These are phyloP conservation scores for Cotesia glomerata DNA, from an alignment of 1,140 invertebrate species.

Conservation along the genomic window DNA sequence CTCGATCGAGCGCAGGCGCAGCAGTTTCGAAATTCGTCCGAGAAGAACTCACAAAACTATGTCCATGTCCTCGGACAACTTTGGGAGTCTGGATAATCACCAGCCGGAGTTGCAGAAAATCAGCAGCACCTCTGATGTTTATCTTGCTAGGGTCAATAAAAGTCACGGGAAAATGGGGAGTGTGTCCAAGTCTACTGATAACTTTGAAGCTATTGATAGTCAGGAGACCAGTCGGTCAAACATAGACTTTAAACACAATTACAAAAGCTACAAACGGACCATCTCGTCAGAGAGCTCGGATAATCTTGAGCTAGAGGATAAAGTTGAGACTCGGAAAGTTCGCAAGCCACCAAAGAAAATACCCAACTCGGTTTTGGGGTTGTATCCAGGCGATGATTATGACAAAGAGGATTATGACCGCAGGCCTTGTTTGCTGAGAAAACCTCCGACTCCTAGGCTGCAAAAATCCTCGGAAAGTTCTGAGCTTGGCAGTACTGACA, in stretches of 20 bases:
- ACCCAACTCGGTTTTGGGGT: slow-evolving; percentile 46
- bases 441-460: slow-evolving; percentile 38
- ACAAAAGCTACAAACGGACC: slow-evolving; percentile 28
- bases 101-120: slow-evolving; percentile 45
- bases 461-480: slow-evolving; percentile 61
- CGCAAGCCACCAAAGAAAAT: slow-evolving; percentile 47
- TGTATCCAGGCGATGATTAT: slow-evolving; percentile 28
- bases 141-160: slow-evolving; percentile 42
- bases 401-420: slow-evolving; percentile 35
- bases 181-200: slow-evolving; percentile 48
- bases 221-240: slow-evolving; percentile 16
- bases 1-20: slow-evolving; percentile 51
- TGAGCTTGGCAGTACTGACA: slow-evolving; percentile 58
- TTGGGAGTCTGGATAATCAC: slow-evolving; percentile 45
- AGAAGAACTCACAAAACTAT: slow-evolving; percentile 44
- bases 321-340: slow-evolving; percentile 42
- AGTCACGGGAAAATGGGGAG: slow-evolving; percentile 27
- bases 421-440: slow-evolving; percentile 28
- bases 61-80: slow-evolving; percentile 58
- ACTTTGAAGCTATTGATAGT: slow-evolving; percentile 48
- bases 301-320: slow-evolving; percentile 52
- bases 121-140: slow-evolving; percentile 55
- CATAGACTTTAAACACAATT: slow-evolving; percentile 22
- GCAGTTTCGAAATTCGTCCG: slow-evolving; percentile 48
- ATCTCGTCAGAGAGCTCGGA: slow-evolving; percentile 57